phyloP scores from a whole-genome alignment of 2,113 vertebrate species.

The Jaculus jaculus region DNA sequence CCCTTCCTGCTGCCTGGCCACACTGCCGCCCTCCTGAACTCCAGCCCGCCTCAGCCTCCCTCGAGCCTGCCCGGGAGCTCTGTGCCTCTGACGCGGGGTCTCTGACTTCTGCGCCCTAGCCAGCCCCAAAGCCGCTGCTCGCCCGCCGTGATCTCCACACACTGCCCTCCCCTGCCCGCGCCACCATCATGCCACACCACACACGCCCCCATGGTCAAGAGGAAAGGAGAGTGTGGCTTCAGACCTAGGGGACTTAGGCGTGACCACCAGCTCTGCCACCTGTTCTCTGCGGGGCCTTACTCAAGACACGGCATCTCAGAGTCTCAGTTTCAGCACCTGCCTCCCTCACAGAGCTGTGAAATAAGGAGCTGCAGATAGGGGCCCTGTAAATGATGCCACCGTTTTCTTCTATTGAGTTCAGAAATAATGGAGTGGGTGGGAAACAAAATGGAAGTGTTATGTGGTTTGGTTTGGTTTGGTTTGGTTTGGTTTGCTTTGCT shows the following conservation, averaged over 20 bases:
- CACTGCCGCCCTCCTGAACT: background rate
- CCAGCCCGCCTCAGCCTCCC: background rate
- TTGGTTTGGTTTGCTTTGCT: no score
- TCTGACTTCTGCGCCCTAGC: background rate
- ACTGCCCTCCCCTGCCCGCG: no score
- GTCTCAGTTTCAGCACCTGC: background rate
- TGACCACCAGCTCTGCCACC: background rate
- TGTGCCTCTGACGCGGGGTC: background rate
- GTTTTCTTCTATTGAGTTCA: background rate
- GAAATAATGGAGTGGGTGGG: background rate
- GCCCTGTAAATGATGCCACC: background rate
- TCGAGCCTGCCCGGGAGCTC: background rate
- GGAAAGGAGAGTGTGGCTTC: background rate
- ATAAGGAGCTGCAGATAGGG: background rate
- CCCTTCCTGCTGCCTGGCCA: background rate
- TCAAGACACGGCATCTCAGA: background rate
- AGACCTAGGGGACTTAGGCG: background rate
- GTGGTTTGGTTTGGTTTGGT: no score
- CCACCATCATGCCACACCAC: accelerated
- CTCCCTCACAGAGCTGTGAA: background rate
- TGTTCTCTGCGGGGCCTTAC: background rate
- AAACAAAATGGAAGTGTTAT: background rate
- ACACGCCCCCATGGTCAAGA: background rate
- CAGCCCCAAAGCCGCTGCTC: background rate
- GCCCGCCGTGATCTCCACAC: accelerated